Evolutionary conservation across 2,888 invertebrate genomes (phyloP).

Genomic region (Melanotus villosus): DNA sequence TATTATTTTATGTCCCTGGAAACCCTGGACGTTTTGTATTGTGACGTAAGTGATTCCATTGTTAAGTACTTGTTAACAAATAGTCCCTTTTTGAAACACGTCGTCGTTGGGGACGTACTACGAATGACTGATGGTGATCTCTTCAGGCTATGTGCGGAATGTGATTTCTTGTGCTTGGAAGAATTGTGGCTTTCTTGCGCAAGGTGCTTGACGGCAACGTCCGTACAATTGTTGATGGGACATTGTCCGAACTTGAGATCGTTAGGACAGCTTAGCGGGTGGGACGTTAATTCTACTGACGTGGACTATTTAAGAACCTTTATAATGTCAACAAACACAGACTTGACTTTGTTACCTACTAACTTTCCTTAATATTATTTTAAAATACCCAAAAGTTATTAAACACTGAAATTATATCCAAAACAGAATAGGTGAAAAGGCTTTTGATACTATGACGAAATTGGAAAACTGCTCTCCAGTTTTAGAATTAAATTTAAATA

Average conservation of each 20-base stretch:
- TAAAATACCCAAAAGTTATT: too few relatives aligned
- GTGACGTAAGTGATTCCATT: slow-evolving; percentile 72
- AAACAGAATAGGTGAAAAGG: too few relatives aligned
- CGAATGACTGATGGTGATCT: slow-evolving; percentile 79
- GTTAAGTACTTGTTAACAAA: slow-evolving; percentile 76
- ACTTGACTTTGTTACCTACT: slow-evolving; percentile 67
- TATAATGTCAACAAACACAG: slow-evolving; percentile 77
- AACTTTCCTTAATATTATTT: slow-evolving; percentile 30
- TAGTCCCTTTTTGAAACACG: slow-evolving; percentile 73
- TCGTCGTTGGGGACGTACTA: slow-evolving; percentile 77
- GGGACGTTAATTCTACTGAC: slow-evolving; percentile 78
- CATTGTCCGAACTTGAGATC: slow-evolving; percentile 75
- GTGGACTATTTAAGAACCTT: slow-evolving; percentile 77
- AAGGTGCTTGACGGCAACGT: slow-evolving; percentile 74
- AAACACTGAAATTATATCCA: too few relatives aligned
- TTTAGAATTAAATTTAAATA: too few relatives aligned
- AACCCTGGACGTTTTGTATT: slow-evolving; percentile 78
- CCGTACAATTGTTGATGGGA: slow-evolving; percentile 79
- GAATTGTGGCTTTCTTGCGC: slow-evolving; percentile 81
- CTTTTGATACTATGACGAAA: too few relatives aligned
- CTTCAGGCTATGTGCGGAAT: slow-evolving; percentile 76
- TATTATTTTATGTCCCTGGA: slow-evolving; percentile 74
- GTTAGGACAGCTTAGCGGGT: slow-evolving; percentile 78
- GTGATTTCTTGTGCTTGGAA: slow-evolving; percentile 76
- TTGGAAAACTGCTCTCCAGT: too few relatives aligned